Conservation (phyloP, 1,140 invertebrate species). For the Ceratina japonica region DNA sequence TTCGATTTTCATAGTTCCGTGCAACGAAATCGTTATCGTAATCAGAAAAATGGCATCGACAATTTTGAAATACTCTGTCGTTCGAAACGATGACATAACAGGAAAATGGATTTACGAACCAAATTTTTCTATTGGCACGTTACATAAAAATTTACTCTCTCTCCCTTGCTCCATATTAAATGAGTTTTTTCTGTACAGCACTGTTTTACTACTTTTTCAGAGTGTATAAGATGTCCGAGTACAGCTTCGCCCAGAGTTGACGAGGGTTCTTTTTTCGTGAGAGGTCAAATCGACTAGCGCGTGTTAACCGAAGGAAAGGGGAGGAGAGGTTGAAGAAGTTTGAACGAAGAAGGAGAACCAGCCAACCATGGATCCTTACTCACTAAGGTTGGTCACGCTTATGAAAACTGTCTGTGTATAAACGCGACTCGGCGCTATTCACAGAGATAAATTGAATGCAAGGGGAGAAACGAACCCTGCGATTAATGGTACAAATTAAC, state of each 20-base stretch:
- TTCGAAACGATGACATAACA: not conserved
- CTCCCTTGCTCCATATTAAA: too few relatives aligned
- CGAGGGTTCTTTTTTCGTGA: conserved; percentile 18
- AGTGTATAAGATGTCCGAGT: conserved; percentile 36
- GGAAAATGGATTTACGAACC: too few relatives aligned
- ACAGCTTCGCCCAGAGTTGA: conserved; percentile 51
- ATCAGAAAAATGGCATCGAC: not conserved
- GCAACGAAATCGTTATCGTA: not conserved
- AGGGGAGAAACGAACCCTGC: not conserved
- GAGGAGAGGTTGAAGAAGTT: not conserved
- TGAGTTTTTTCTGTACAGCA: too few relatives aligned
- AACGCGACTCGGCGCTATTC: not conserved
- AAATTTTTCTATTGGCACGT: not conserved
- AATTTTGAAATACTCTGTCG: not conserved
- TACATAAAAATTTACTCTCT: too few relatives aligned
- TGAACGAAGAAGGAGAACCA: not conserved
- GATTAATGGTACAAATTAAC: not conserved
- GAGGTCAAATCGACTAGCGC: conserved; percentile 16
- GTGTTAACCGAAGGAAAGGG: not conserved
- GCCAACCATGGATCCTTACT: conserved; percentile 68
- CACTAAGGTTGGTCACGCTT: conserved; percentile 58
- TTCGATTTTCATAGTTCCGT: not conserved
- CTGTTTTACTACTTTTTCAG: conserved; percentile 43
- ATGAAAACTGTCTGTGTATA: not conserved
- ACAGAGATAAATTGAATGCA: not conserved